phyloP scores from a whole-genome alignment of 2,113 vertebrate species.

The Noctilio leporinus region DNA sequence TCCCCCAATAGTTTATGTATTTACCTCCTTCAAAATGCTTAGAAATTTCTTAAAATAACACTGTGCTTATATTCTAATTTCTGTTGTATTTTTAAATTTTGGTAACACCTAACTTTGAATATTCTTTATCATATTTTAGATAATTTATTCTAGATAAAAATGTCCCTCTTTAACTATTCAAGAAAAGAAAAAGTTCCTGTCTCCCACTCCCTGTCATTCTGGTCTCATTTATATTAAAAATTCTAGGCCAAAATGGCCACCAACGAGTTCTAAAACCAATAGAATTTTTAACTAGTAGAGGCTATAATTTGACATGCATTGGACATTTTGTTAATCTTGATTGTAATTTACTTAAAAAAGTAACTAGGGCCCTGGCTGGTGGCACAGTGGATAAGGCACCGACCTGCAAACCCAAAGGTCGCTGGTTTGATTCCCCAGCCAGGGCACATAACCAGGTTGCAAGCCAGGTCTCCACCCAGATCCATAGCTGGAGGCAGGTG shows the following conservation, averaged over 20 bases:
- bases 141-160: conserved; percentile 22
- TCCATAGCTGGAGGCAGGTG: too few relatives aligned
- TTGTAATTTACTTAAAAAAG: conserved; percentile 75
- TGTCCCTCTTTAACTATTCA: background rate
- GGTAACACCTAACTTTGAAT: background rate
- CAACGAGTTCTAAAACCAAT: conserved; percentile 68
- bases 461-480: too few relatives aligned
- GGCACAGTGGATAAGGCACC: too few relatives aligned
- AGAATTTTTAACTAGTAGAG: conserved; percentile 66
- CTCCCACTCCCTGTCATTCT: conserved; percentile 40
- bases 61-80: background rate
- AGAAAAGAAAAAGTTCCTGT: background rate
- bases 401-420: too few relatives aligned
- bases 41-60: background rate
- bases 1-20: background rate
- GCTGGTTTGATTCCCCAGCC: too few relatives aligned
- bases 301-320: conserved; percentile 69
- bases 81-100: background rate
- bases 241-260: conserved; percentile 72
- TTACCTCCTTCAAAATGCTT: background rate
- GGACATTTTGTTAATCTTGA: conserved; percentile 74
- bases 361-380: too few relatives aligned
- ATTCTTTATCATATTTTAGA: background rate
- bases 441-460: too few relatives aligned
- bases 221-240: conserved; percentile 58